Base-by-base conservation (phyloP, 1,140 invertebrate genomes). In the Manduca sexta region DNA sequence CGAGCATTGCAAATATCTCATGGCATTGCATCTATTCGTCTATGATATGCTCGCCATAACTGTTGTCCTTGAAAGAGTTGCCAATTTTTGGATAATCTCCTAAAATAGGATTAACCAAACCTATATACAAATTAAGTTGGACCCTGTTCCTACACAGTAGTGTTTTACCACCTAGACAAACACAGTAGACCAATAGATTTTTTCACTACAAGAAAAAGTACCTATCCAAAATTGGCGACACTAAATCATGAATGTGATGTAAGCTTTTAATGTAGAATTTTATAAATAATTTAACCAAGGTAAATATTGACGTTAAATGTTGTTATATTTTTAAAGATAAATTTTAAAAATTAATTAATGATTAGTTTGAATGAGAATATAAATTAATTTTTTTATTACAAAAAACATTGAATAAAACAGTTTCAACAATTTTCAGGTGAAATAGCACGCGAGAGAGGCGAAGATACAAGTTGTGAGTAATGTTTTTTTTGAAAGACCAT, bases 381-480 rank as follows among this genome's bases (percentile, higher is more conserved):
- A 7, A 21, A 12, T 21, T 7, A 5, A 41, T 26, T 21, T 21
- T 41, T 21, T 41, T 1, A 21, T 21, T 26, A 16, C 2, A 35
- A 10, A 35, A 35, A 14, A 17, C 29, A 45, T 42, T 49, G 46
- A 33, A 35, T 15, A 29, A 34, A 35, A 37, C 29, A 18, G 34
- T 34, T 26, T 11, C 12, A 18, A 49, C 16, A 40, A 30, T 69
- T 79, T 86, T 69, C 77, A 90, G 89, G 88, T 86, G 88, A 90
- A 80, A 86, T 89, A 54, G 88, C 88, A 57, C 83, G 88, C 70
- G 89, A 90, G 82, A 83, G 88, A 74, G 88, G 88, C 64, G 89
- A 90, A 78, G 89, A 90, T 67, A 89, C 88, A 42, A 90, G 88
- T 74, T 83, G 88, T 89, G 84, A 90, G 88, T 89, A 71, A 57